Base-by-base conservation (phyloP, 64 coral and sea anemone species). In the Actinia tenebrosa region DNA sequence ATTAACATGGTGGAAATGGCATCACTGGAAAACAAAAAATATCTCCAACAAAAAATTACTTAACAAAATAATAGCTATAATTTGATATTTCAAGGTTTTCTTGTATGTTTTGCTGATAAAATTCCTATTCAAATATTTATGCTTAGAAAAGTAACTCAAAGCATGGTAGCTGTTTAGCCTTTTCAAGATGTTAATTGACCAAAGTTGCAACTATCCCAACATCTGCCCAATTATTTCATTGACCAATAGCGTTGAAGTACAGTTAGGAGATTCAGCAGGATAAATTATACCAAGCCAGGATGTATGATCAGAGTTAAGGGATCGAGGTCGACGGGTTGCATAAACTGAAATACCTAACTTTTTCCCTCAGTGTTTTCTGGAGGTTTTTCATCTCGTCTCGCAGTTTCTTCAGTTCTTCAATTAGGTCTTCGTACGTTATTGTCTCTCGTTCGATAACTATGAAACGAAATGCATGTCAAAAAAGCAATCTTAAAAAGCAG, bases 401-500 rank as follows among this genome's bases (percentile, higher is more conserved):
- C 16, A 92, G 85, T 16, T 60, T 60, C 18, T 23, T 87, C 1
- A 86, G 78, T 75, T 92, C 15, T 3, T 87, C 14, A 6, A 71
- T 86, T 9, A 92, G 78, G 77, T 83, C 60, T 30, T 92, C 90
- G 80, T 71, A 92, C 20, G 14, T 71, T 20, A 87, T 83, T 22
- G 78, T 87, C 37, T 77, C 79, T 16, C 14, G 62, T 71, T 92
- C 90, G 11, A 92, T 64, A 22, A 55, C 90, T 92, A 45, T 45
- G 50, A 66, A 64, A 23, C 1, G 20, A 75, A 75, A 75, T n/a
- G n/a, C 7, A 9, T n/a, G 19, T 23, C 22, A 66, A 10, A 66
- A 37, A 66, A 7, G 63, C n/a, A 66, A 23, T 50, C 47, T 50
- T 50, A 50, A 37, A 37, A 37, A 37, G 30, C 30, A 37, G 30